phyloP scores from a whole-genome alignment of 2,888 invertebrate species.

The Dexiosoma caninum region DNA sequence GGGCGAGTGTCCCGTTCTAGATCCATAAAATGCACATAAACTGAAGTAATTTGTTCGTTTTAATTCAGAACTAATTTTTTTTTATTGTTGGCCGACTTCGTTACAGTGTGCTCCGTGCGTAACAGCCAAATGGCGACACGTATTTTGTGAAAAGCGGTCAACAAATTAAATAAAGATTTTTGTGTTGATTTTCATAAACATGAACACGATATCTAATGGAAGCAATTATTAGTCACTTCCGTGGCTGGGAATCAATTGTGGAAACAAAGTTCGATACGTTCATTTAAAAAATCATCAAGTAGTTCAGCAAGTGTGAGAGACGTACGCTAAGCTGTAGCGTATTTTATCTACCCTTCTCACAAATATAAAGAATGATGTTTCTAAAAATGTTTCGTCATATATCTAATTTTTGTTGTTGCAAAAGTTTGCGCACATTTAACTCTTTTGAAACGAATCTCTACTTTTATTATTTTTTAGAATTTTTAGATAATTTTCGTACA shows the following conservation, averaged over 20 bases:
- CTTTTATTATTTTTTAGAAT: no score
- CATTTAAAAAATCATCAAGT: background rate
- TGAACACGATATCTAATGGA: conserved; percentile 59
- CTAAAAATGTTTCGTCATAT: no score
- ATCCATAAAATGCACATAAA: no score
- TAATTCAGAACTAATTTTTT: no score
- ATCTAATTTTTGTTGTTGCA: no score
- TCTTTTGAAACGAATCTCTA: no score
- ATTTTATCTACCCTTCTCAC: background rate
- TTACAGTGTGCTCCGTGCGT: no score
- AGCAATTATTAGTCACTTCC: conserved; percentile 62
- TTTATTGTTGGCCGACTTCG: no score
- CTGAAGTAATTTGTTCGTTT: no score
- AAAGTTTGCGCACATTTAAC: no score
- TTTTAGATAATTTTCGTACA: no score
- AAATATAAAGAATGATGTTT: background rate
- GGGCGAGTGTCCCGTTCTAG: no score
- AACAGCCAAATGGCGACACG: conserved; percentile 34
- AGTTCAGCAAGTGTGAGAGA: background rate
- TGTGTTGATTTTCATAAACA: conserved; percentile 39
- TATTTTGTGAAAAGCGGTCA: conserved; percentile 57
- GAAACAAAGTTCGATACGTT: conserved; percentile 28
- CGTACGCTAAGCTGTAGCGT: background rate
- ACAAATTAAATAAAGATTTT: conserved; percentile 53
- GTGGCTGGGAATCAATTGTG: conserved; percentile 51